Evolutionary conservation across 1,140 invertebrate genomes (phyloP).

Genomic region (Drosophila biarmipes): DNA sequence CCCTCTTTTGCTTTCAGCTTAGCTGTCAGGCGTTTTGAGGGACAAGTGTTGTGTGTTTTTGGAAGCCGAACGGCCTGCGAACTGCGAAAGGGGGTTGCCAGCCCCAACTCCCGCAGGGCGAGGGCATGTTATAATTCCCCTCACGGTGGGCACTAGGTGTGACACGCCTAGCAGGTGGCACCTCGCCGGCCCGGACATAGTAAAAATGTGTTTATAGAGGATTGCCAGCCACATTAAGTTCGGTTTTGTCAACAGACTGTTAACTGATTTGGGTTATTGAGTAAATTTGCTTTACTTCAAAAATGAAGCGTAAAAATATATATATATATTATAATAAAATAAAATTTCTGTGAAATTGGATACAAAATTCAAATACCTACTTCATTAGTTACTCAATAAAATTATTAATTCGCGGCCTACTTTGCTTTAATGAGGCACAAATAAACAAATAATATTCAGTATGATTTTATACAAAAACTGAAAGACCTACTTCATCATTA

Average conservation of each 20-base stretch:
- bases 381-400: too few relatives aligned
- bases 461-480: too few relatives aligned
- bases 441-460: too few relatives aligned
- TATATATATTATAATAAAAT: too few relatives aligned
- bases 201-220: conserved; percentile 18
- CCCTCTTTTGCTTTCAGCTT: conserved; percentile 40
- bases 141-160: conserved; percentile 11
- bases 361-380: too few relatives aligned
- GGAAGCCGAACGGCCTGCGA: conserved; percentile 33
- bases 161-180: conserved; percentile 13
- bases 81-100: neutral
- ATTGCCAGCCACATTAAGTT: conserved; percentile 18
- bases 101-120: neutral
- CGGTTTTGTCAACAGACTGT: conserved; percentile 13
- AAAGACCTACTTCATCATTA: too few relatives aligned
- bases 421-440: too few relatives aligned
- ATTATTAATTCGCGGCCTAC: too few relatives aligned
- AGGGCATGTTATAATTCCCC: conserved; percentile 1
- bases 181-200: conserved; percentile 2
- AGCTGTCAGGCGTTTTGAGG: conserved; percentile 63
- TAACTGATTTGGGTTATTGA: conserved; percentile 12
- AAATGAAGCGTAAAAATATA: too few relatives aligned
- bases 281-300: too few relatives aligned
- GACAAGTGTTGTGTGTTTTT: conserved; percentile 67
- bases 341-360: too few relatives aligned